Evolutionary conservation across 1,140 invertebrate genomes (phyloP), one percentile per base, ranked within the genome.

Genomic region (Wasmannia auropunctata): DNA sequence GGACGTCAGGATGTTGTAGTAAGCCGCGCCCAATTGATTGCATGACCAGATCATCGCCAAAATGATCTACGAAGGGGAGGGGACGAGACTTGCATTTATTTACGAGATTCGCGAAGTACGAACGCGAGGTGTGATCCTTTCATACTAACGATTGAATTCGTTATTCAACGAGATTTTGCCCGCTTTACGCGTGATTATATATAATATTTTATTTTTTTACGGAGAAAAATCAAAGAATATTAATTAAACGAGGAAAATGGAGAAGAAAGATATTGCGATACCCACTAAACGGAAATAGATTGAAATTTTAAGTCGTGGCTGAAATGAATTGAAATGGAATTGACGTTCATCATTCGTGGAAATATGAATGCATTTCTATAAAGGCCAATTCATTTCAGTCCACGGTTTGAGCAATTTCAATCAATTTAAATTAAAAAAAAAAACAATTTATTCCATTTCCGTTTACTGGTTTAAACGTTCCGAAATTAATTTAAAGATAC

Each of bases 1-100:
- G 31, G 95, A 96, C 0, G 96, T 97, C 67, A 96, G 94, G n/a
- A 96, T 92, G 88, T 96, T 96, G 93, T 97, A 98, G 92, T 96
- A 97, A 0, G 97, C 96, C 16, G 97, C 90, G 3, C 90, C 90
- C 31, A 91, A 72, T 8, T 74, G 76, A 83, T 67, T 79, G n/a
- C 77, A 85, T 11, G 51, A 54, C 89, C 89, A 91, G 19, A 88
- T 77, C 54, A 88, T 11, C 2, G 89, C 58, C 10, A 91, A 37
- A 77, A 91, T 77, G 16, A 90, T 88, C 90, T 91, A 7, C 5
- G 6, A 56, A 31, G 51, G 10, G 14, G 46, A 74, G 8, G 25
- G 19, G n/a, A n/a, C 22, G 22, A 1, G 1, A 51, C 34, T 67
- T 77, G 6, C 25, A 65, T 67, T 79, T 28, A 31, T 22, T n/a